Percentiles rank a stretch among this genome's conserved stretches.
Evolutionary conservation across 2,888 invertebrate genomes (phyloP).

Genomic region (Tinea semifulvella): DNA sequence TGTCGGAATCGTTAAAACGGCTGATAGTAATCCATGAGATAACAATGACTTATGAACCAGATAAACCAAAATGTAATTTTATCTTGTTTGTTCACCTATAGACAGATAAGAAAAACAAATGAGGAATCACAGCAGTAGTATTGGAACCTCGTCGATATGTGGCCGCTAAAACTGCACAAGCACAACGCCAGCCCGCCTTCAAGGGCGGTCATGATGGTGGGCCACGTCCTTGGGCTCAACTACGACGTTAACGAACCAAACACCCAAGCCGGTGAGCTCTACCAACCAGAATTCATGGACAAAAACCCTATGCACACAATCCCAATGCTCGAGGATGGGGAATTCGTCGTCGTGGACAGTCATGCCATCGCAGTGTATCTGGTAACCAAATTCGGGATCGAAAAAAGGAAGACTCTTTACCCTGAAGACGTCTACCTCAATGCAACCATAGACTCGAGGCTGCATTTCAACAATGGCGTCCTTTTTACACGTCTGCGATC

Average conservation of each 20-base stretch:
- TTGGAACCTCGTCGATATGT: slow-evolving; percentile 23
- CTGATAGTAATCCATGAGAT: slow-evolving; percentile 7
- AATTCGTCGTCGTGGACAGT: slow-evolving; percentile 27
- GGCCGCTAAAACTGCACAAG: slow-evolving; percentile 26
- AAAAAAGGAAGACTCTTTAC: slow-evolving; percentile 27
- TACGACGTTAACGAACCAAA: slow-evolving; percentile 24
- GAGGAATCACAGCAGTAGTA: slow-evolving; percentile 13
- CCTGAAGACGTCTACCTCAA: slow-evolving; percentile 28
- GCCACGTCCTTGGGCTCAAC: slow-evolving; percentile 28
- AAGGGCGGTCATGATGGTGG: slow-evolving; percentile 28
- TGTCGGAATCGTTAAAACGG: background rate
- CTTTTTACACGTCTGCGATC: slow-evolving; percentile 24
- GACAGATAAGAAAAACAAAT: slow-evolving; percentile 14
- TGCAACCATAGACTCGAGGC: slow-evolving; percentile 29
- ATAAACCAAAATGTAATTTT: slow-evolving; percentile 6
- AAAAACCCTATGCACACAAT: slow-evolving; percentile 33
- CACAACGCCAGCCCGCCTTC: slow-evolving; percentile 28
- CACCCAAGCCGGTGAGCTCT: slow-evolving; percentile 22
- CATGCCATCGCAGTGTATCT: slow-evolving; percentile 32
- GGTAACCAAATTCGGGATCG: slow-evolving; percentile 33
- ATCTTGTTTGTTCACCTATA: slow-evolving; percentile 18
- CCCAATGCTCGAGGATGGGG: slow-evolving; percentile 34
- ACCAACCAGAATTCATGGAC: slow-evolving; percentile 27
- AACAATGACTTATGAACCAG: background rate
- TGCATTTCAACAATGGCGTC: slow-evolving; percentile 29